These are phyloP conservation scores for Puffinus mauretanicus DNA, from an alignment of 2,113 vertebrate genomes.

Conservation along the genomic window DNA sequence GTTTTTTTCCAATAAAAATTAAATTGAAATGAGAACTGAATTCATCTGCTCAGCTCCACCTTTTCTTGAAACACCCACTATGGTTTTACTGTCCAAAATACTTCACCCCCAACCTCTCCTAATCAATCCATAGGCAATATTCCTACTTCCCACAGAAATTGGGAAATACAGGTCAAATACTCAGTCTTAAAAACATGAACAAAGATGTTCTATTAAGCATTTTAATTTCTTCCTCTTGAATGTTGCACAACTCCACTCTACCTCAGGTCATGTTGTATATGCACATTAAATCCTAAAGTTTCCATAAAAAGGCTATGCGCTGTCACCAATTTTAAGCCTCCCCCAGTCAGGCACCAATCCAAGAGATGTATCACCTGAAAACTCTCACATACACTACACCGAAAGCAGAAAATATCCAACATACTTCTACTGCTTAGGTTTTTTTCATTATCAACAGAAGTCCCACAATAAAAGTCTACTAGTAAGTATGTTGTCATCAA, in stretches of 20 bases:
- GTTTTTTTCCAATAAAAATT: background rate
- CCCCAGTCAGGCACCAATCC: background rate
- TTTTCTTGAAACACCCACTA: background rate
- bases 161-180: background rate
- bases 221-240: background rate
- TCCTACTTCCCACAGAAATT: background rate
- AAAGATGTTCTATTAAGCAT: background rate
- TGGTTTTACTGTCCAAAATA: background rate
- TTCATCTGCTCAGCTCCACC: background rate
- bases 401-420: background rate
- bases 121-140: background rate
- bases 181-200: background rate
- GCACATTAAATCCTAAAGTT: background rate
- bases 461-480: background rate
- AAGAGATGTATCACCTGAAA: background rate
- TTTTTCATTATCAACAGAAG: background rate
- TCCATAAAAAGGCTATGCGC: background rate
- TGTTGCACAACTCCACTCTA: background rate
- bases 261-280: background rate
- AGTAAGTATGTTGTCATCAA: background rate
- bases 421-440: background rate
- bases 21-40: background rate
- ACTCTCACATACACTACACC: rapidly evolving
- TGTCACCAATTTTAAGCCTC: background rate
- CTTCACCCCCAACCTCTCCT: background rate